Evolutionary conservation across 64 coral and sea anemone species (phyloP).

Genomic region (Porites lutea): DNA sequence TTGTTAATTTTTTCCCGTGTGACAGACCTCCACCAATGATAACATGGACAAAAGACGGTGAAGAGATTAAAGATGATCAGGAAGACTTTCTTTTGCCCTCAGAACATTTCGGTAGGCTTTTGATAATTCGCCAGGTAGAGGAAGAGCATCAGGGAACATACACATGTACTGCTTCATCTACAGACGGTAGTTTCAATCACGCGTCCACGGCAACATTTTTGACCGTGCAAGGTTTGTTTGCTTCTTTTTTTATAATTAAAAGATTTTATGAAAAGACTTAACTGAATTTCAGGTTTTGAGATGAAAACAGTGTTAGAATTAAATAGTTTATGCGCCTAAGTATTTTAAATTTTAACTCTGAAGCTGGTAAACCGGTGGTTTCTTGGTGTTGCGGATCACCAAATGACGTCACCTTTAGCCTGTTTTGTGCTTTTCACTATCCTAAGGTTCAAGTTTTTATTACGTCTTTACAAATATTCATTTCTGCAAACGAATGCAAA

Average conservation of each 20-base stretch:
- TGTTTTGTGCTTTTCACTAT: too few relatives aligned
- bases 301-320: too few relatives aligned
- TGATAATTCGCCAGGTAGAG: background rate
- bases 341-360: too few relatives aligned
- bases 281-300: too few relatives aligned
- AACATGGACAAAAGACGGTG: slow-evolving; percentile 1
- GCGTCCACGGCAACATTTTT: background rate
- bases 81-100: background rate
- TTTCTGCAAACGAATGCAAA: too few relatives aligned
- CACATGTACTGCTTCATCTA: background rate
- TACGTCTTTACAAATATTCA: too few relatives aligned
- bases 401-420: too few relatives aligned
- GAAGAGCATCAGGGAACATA: slow-evolving; percentile 7
- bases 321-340: too few relatives aligned
- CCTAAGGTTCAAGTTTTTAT: too few relatives aligned
- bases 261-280: too few relatives aligned
- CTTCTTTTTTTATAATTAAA: background rate
- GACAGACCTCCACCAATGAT: background rate
- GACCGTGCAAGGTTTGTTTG: slow-evolving; percentile 17
- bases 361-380: too few relatives aligned
- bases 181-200: background rate
- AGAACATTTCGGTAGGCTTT: background rate
- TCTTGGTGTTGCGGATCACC: too few relatives aligned
- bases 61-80: background rate
- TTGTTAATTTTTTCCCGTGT: background rate